phyloP scores from a whole-genome alignment of 2,113 vertebrate species.

The Myocastor coypus region DNA sequence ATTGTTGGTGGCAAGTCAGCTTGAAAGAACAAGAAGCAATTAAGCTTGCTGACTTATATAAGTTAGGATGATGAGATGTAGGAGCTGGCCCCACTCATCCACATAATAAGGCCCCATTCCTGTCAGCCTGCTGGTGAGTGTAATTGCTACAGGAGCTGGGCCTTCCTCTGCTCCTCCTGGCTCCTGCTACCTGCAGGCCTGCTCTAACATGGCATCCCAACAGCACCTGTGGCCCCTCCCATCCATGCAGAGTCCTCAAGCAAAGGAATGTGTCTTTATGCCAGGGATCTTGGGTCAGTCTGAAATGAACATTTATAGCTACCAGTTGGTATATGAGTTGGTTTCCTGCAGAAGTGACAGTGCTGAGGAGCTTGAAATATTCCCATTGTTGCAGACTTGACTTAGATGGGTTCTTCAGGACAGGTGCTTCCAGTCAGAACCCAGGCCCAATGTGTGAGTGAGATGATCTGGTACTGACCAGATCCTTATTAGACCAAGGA shows the following conservation, averaged over 20 bases:
- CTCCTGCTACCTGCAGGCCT: background rate
- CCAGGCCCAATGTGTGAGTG: no score
- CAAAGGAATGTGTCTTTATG: slow-evolving; percentile 55
- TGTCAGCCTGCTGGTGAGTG: background rate
- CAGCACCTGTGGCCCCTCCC: background rate
- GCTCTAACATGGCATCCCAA: background rate
- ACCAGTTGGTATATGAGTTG: background rate
- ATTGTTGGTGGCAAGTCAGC: slow-evolving; percentile 84
- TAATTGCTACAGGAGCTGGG: background rate
- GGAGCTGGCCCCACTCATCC: slow-evolving; percentile 77
- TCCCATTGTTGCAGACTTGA: slow-evolving; percentile 50
- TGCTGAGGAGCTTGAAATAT: slow-evolving; percentile 59
- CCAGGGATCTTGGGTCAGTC: background rate
- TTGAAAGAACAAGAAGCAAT: slow-evolving; percentile 85
- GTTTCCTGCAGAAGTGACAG: slow-evolving; percentile 64
- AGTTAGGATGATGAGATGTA: slow-evolving; percentile 84
- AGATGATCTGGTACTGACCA: no score
- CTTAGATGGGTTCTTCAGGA: slow-evolving; percentile 66
- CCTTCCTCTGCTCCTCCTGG: slow-evolving; percentile 31
- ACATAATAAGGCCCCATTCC: slow-evolving; percentile 82
- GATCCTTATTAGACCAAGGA: no score
- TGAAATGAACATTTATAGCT: background rate
- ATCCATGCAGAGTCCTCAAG: background rate
- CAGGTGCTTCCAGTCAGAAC: background rate
- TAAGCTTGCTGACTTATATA: slow-evolving; percentile 84